phyloP scores from a whole-genome alignment of 2,797 vertebrate species.

The Limosa lapponica region DNA sequence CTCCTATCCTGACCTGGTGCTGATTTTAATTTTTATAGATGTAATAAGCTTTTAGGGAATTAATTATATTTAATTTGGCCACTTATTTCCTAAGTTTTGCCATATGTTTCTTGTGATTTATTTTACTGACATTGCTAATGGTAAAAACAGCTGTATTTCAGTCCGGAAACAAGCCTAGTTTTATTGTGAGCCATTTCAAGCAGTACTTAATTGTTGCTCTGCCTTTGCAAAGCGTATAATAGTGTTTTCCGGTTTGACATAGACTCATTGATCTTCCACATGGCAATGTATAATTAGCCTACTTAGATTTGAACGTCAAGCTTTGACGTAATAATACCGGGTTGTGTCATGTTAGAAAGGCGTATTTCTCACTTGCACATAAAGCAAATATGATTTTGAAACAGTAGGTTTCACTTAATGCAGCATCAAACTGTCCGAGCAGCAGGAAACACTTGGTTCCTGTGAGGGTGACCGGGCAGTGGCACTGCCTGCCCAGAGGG shows the following conservation, averaged over 20 bases:
- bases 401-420: not conserved
- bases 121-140: not conserved
- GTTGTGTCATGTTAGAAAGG: not conserved
- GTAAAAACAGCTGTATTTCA: not conserved
- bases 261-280: not conserved
- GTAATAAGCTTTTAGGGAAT: not conserved
- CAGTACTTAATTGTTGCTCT: not conserved
- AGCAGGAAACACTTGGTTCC: not conserved
- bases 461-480: not conserved
- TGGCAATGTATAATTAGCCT: not conserved
- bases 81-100: not conserved
- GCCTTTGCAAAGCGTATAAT: not conserved
- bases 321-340: not conserved
- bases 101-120: not conserved
- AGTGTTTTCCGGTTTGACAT: not conserved
- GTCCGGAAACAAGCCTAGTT: not conserved
- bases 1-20: not conserved
- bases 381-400: not conserved
- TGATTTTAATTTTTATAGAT: not conserved
- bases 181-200: not conserved
- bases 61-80: not conserved
- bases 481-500: not conserved
- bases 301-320: not conserved
- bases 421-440: not conserved
- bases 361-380: not conserved